phyloP scores from a whole-genome alignment of 2,888 invertebrate species.

The Pachymerium ferrugineum region DNA sequence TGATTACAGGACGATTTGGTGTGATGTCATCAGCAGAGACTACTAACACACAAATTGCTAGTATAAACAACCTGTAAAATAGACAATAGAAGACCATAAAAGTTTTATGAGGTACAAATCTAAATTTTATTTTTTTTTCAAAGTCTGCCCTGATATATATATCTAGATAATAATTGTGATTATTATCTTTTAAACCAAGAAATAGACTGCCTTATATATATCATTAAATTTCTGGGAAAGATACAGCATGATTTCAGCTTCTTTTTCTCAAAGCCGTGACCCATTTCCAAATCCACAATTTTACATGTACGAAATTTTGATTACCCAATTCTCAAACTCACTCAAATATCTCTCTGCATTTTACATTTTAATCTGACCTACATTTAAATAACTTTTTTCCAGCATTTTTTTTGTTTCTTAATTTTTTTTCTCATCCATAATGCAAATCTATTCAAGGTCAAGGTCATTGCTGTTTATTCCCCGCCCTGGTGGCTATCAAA shows the following conservation, averaged over 20 bases:
- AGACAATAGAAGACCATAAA: background rate
- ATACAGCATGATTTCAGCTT: background rate
- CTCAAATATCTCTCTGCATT: background rate
- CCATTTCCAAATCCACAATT: background rate
- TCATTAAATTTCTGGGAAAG: background rate
- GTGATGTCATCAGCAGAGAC: background rate
- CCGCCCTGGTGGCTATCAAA: background rate
- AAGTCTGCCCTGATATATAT: background rate
- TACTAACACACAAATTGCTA: background rate
- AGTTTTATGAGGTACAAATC: too few relatives aligned
- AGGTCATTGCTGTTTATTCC: slow-evolving; percentile 13
- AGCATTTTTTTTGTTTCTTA: background rate
- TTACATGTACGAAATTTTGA: background rate
- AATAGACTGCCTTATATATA: background rate
- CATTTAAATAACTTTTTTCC: background rate
- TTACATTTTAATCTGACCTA: background rate
- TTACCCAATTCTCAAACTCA: background rate
- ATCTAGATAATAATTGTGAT: background rate
- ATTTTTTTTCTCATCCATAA: background rate
- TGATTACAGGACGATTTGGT: slow-evolving; percentile 29
- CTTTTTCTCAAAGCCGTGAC: background rate
- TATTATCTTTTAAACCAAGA: background rate
- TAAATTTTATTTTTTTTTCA: too few relatives aligned
- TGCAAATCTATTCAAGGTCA: background rate
- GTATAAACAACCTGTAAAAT: background rate